Evolutionary conservation across 2,797 vertebrate genomes (phyloP), one percentile per base, ranked within the genome.

Genomic region (Clarias laeviceps): DNA sequence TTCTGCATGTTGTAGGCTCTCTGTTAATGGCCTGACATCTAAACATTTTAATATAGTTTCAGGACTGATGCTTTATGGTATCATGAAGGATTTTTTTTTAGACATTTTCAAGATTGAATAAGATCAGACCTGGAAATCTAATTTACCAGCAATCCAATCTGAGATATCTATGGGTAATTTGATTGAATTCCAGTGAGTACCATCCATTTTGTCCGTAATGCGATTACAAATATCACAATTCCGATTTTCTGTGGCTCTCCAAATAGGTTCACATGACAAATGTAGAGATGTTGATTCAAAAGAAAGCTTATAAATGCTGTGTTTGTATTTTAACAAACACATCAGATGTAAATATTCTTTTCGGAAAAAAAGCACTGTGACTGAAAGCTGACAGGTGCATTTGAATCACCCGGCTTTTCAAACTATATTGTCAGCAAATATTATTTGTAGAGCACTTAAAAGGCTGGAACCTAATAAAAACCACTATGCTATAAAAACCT

Each of bases 131-230:
- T 91, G 87, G 86, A 91, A 94, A 93, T 92, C 83, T 87, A 91
- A 94, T 94, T 93, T 92, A 79, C 87, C 90, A 86, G 88, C 91
- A 93, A 91, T 93, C 78, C 86, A 91, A 93, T 94, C 89, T 87
- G 85, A 92, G 88, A 91, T 66, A 89, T 85, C 62, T 91, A 90
- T 89, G 87, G 89, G 89, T 90, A 92, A 91, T 89, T 91, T 54
- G 89, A 86, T 91, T 87, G 76, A 86, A 91, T 86, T 85, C 86
- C 82, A 85, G 87, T 76, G 88, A 88, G 88, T 72, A 82, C 88
- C 84, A 89, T 91, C 40, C 91, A 62, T 91, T 91, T 88, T 90
- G 57, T 20, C 57, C 66, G 68, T 89, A 90, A 89, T 85, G 85
- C 82, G 90, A 91, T 93, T 87, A 83, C 62, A 80, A 78, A 92